Evolutionary conservation across 2,113 vertebrate genomes (phyloP), one percentile per base, ranked within the genome.

Genomic region (Saiga tatarica): DNA sequence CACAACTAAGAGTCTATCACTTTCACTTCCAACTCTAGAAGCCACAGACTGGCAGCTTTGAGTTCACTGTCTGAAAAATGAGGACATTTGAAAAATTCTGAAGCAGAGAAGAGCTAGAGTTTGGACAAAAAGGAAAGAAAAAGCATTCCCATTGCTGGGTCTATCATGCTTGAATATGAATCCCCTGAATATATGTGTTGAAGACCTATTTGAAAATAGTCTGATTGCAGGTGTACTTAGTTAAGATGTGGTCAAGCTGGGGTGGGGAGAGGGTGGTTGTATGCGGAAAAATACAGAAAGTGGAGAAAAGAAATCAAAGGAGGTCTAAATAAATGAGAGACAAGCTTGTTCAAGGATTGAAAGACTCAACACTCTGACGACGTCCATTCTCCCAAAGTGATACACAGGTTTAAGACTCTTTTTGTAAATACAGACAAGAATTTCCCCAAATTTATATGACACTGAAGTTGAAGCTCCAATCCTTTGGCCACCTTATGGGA

Each of bases 111-210:
- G n/a, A 21, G 12, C 57, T 55, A 55, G 55, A 81, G 50, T 36
- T 53, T n/a, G 62, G 8, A 45, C 8, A 45, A 42, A 33, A 1
- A 25, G 17, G 42, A 39, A 81, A 30, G 13, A 79, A 42, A 16
- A 62, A 30, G 11, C 12, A 9, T 21, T 14, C 39, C 12, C 19
- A 14, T 2, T 42, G 3, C 10, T 23, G 57, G 26, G 16, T 21
- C 5, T n/a, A 25, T 21, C 13, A 2, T 4, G 33, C 6, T 74
- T 79, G 21, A 19, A 23, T 0, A 1, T 12, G 19, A 19, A 9
- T 10, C 25, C 57, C 6, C 17, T 7, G 12, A 55, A 47, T n/a
- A 2, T 0, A 4, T 5, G 11, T 33, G 42, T 39, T 36, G 19
- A 91, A 12, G 28, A 36, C 25, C 23, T 39, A 5, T 33, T 14